phyloP scores from a whole-genome alignment of 2,113 vertebrate species.

The Chauna torquata region DNA sequence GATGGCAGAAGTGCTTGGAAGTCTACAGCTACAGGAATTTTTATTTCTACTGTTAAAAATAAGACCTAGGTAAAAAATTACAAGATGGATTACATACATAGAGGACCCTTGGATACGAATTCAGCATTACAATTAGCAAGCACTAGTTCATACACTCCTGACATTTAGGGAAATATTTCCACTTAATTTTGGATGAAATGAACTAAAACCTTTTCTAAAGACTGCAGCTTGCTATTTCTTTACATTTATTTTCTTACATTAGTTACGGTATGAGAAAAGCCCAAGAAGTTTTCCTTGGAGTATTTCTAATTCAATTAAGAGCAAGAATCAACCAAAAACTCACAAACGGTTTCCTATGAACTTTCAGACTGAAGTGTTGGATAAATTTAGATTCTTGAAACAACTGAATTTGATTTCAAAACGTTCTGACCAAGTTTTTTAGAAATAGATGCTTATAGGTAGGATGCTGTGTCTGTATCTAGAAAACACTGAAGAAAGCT shows the following conservation, averaged over 20 bases:
- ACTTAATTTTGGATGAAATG: slow-evolving; percentile 3
- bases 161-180: slow-evolving; percentile 7
- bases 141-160: not conserved
- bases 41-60: not conserved
- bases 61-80: not conserved
- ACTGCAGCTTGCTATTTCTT: not conserved
- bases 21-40: not conserved
- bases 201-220: slow-evolving; percentile 16
- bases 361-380: slow-evolving; percentile 8
- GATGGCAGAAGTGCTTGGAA: not conserved
- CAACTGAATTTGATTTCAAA: not conserved
- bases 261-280: slow-evolving; percentile 33
- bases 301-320: slow-evolving; percentile 51
- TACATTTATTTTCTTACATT: slow-evolving; percentile 53
- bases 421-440: not conserved
- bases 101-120: not conserved
- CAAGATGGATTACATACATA: not conserved
- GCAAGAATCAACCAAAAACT: slow-evolving; percentile 40
- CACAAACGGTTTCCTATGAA: slow-evolving; percentile 33
- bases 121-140: not conserved
- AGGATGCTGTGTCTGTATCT: not conserved
- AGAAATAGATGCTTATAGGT: not conserved
- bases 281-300: slow-evolving; percentile 16
- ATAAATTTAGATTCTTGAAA: slow-evolving; percentile 43
- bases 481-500: not conserved